Evolutionary conservation across 2,888 invertebrate species (phyloP).

Genomic region (Orchesella flavescens): DNA sequence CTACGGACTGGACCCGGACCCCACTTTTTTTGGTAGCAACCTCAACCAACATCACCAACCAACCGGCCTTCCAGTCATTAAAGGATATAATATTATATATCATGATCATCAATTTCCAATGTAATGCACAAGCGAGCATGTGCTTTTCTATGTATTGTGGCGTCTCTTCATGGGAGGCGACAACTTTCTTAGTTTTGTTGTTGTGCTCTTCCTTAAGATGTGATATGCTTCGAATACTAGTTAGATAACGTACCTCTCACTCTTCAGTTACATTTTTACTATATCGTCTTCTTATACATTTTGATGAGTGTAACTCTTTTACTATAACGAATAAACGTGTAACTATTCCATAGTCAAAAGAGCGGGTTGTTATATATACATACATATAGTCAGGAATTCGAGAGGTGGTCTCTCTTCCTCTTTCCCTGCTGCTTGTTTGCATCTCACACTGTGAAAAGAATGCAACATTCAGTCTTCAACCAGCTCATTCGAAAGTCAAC

Average conservation of each 20-base stretch:
- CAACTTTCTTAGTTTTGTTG: not conserved
- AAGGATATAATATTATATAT: not conserved
- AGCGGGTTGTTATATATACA: not conserved
- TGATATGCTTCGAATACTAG: no score
- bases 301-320: no score
- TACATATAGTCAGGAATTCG: not conserved
- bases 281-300: not conserved
- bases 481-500: no score
- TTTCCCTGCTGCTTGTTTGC: not conserved
- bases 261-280: not conserved
- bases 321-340: no score
- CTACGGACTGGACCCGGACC: slow-evolving; percentile 6
- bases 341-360: no score
- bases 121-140: not conserved
- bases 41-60: not conserved
- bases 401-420: slow-evolving; percentile 7
- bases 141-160: slow-evolving; percentile 12
- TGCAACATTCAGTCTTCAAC: no score
- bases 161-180: slow-evolving; percentile 44
- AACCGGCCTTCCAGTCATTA: slow-evolving; percentile 20
- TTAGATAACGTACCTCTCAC: no score
- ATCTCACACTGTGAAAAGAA: no score
- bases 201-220: not conserved
- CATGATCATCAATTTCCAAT: not conserved
- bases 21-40: not conserved